Conservation (phyloP, 2,797 vertebrate species). For the Notolepis coatsorum region DNA sequence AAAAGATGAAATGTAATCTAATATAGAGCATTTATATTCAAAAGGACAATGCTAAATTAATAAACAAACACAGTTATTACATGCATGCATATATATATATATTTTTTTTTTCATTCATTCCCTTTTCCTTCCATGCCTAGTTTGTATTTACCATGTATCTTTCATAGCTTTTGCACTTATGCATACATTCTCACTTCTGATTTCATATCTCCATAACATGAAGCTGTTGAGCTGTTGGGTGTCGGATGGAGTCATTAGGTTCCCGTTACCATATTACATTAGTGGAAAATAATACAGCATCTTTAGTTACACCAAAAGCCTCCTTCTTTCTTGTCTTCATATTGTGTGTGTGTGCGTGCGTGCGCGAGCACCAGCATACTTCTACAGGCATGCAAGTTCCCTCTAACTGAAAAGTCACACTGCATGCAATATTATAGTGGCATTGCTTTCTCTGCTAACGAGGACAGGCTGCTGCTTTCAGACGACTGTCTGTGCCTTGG, state of each 20-base stretch:
- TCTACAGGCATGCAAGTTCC: too few species aligned
- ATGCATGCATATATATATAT: too few species aligned
- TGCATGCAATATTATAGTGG: constrained; percentile 42
- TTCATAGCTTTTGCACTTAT: background rate
- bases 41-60: too few species aligned
- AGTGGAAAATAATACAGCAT: constrained; percentile 23
- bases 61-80: too few species aligned
- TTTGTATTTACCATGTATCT: too few species aligned
- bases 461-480: constrained; percentile 6
- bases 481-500: constrained; percentile 19
- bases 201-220: constrained; percentile 11
- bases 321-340: constrained; percentile 1
- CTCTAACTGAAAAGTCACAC: constrained; percentile 26
- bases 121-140: too few species aligned
- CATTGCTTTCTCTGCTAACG: constrained; percentile 15
- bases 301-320: constrained; percentile 23
- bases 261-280: constrained; percentile 47
- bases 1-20: too few species aligned
- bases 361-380: too few species aligned
- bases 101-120: too few species aligned
- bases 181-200: constrained; percentile 1
- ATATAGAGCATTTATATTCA: too few species aligned
- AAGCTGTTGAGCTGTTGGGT: background rate
- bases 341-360: background rate
- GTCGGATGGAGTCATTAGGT: constrained; percentile 16